Percentiles rank a stretch among this genome's conserved stretches.
Evolutionary conservation across 2,113 vertebrate genomes (phyloP).

Genomic region (Rissa tridactyla): DNA sequence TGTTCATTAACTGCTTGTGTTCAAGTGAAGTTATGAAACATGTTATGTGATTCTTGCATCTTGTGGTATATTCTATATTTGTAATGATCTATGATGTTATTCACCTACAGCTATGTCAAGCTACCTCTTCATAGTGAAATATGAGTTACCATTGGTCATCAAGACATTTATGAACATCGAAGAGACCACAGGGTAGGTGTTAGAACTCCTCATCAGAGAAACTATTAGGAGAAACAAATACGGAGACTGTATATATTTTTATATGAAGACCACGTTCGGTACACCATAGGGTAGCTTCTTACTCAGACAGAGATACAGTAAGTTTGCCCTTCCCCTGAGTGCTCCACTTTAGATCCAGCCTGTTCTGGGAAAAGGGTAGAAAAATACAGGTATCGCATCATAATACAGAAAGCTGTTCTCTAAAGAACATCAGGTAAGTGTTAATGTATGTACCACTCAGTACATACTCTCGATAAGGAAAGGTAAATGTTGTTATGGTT

Average conservation of each 20-base stretch:
- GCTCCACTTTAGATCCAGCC: slow-evolving; percentile 25
- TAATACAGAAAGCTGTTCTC: slow-evolving; percentile 2
- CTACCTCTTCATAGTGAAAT: slow-evolving; percentile 99
- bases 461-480: not conserved
- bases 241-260: slow-evolving; percentile 47
- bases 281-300: slow-evolving; percentile 52
- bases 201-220: slow-evolving; percentile 72
- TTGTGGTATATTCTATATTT: slow-evolving; percentile 68
- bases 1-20: slow-evolving; percentile 58
- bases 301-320: slow-evolving; percentile 57
- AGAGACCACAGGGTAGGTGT: slow-evolving; percentile 82
- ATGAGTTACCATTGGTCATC: slow-evolving; percentile 96
- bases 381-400: not conserved
- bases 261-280: slow-evolving; percentile 46
- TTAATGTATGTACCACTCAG: not conserved
- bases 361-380: slow-evolving; percentile 47
- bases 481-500: not conserved
- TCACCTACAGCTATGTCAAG: slow-evolving; percentile 94
- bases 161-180: slow-evolving; percentile 82
- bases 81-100: slow-evolving; percentile 78
- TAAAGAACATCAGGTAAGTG: slow-evolving; percentile 59
- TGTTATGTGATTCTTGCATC: slow-evolving; percentile 70
- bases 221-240: slow-evolving; percentile 55
- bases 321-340: slow-evolving; percentile 41
- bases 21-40: slow-evolving; percentile 62